Evolutionary conservation across 2,888 invertebrate genomes (phyloP).

Genomic region (Julus scandinavius): DNA sequence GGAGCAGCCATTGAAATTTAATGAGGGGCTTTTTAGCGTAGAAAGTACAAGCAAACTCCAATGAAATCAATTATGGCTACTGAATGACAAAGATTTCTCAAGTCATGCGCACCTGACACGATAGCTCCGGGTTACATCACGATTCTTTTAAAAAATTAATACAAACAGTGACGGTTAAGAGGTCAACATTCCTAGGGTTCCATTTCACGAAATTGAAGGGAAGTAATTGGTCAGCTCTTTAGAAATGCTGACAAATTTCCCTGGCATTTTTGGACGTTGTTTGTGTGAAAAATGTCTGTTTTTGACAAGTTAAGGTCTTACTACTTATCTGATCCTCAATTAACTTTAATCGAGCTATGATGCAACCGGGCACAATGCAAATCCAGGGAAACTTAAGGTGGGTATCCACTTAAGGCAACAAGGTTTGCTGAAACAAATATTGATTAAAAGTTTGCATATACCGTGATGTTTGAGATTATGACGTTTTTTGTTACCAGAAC

Average conservation of each 20-base stretch:
- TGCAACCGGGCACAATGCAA: not conserved
- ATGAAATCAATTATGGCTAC: slow-evolving; percentile 17
- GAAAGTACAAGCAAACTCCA: not conserved
- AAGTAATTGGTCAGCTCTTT: not conserved
- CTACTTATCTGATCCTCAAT: not conserved
- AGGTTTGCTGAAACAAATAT: too few species aligned
- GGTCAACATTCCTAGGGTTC: slow-evolving; percentile 32
- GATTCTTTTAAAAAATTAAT: slow-evolving; percentile 39
- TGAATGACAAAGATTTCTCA: slow-evolving; percentile 21
- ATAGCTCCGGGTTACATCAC: slow-evolving; percentile 31
- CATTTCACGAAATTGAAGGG: not conserved
- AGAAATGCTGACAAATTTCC: not conserved
- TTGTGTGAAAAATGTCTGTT: not conserved
- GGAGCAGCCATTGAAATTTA: not conserved
- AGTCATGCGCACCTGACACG: slow-evolving; percentile 34
- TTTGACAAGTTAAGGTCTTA: too few species aligned
- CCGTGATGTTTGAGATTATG: too few species aligned
- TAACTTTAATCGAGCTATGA: not conserved
- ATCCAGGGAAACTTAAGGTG: too few species aligned
- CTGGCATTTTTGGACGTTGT: not conserved
- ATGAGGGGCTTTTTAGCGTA: not conserved
- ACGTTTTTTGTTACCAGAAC: too few species aligned
- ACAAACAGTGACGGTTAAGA: slow-evolving; percentile 2
- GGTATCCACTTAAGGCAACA: too few species aligned
- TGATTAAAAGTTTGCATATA: too few species aligned